Evolutionary conservation across 2,797 vertebrate genomes (phyloP).

Genomic region (Pterois miles): DNA sequence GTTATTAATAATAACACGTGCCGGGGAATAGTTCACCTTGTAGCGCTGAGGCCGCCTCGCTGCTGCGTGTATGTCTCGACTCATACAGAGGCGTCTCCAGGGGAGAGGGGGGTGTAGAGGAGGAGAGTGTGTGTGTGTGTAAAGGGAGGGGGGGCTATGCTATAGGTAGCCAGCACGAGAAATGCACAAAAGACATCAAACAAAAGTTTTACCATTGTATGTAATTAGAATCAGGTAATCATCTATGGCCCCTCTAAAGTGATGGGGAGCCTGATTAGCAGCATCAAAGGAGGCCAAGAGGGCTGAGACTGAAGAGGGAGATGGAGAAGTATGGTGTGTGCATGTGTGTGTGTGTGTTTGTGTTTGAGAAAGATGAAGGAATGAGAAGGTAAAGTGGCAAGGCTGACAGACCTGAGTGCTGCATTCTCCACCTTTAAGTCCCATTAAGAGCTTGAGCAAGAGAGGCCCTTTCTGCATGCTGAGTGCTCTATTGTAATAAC

Average conservation of each 20-base stretch:
- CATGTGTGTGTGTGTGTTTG: slow-evolving; percentile 1
- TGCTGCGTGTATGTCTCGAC: slow-evolving; percentile 55
- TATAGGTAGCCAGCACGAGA: slow-evolving; percentile 19
- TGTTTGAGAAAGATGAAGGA: slow-evolving; percentile 45
- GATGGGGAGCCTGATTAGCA: slow-evolving; percentile 59
- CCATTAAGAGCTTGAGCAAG: slow-evolving; percentile 68
- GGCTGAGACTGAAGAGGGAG: slow-evolving; percentile 13
- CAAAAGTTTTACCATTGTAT: slow-evolving; percentile 34
- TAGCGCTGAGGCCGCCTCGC: slow-evolving; percentile 57
- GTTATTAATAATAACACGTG: slow-evolving; percentile 85
- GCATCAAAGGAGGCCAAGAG: slow-evolving; percentile 54
- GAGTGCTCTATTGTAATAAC: slow-evolving; percentile 78
- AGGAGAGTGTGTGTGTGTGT: not conserved
- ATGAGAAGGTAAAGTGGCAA: slow-evolving; percentile 54
- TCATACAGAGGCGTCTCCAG: slow-evolving; percentile 37
- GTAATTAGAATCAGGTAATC: slow-evolving; percentile 65
- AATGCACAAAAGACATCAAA: slow-evolving; percentile 59
- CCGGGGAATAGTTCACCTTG: slow-evolving; percentile 82
- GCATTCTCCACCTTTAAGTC: slow-evolving; percentile 63
- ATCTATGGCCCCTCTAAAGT: slow-evolving; percentile 34
- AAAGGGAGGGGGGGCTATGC: not conserved
- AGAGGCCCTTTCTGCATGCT: slow-evolving; percentile 70
- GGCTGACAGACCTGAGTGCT: slow-evolving; percentile 57
- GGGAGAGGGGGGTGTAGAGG: not conserved
- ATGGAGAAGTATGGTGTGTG: not conserved